Evolutionary conservation across 2,888 invertebrate species (phyloP), one percentile per base, ranked within the genome.

Genomic region (Lithosia quadra): DNA sequence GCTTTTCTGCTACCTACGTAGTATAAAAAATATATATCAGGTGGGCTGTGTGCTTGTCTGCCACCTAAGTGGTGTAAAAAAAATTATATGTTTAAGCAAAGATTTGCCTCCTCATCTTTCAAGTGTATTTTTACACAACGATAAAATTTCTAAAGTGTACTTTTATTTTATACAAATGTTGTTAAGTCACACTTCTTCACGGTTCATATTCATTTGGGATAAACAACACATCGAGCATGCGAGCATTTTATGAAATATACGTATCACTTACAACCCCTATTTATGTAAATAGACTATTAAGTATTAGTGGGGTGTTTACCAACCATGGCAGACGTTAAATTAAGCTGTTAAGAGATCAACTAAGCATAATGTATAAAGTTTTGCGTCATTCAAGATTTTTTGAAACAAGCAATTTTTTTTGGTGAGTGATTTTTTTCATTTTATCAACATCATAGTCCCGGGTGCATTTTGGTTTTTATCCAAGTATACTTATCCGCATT

Each of bases 221-320:
- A 72, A 11, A 53, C 61, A 73, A 62, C 57, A 62, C 69, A 67
- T 65, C 34, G 58, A 57, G 70, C 60, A 49, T 67, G 28, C 70
- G 75, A 57, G 58, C 22, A 78, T 74, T 66, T 76, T 69, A 67
- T 69, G 66, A 76, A 76, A 62, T 68, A 64, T 33, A 74, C 63
- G 71, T 71, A 71, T 76, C 70, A 76, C 71, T 79, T 24, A 59
- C 68, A 57, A 59, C 77, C 79, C 81, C 71, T 72, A 72, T 74
- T 67, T 74, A 80, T 76, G 68, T 76, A 76, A 76, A 80, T 72
- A 76, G 68, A 72, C 72, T 70, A 72, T 80, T 72, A 66, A 78
- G 60, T 73, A 49, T 57, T 57, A 57, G 67, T 53, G 21, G 74
- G 77, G 74, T 76, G 79, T 24, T 78, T 69, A 80, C 34, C 43